Evolutionary conservation across 2,888 invertebrate species (phyloP), one percentile per base, ranked within the genome.

Genomic region (Dryococelus australis): DNA sequence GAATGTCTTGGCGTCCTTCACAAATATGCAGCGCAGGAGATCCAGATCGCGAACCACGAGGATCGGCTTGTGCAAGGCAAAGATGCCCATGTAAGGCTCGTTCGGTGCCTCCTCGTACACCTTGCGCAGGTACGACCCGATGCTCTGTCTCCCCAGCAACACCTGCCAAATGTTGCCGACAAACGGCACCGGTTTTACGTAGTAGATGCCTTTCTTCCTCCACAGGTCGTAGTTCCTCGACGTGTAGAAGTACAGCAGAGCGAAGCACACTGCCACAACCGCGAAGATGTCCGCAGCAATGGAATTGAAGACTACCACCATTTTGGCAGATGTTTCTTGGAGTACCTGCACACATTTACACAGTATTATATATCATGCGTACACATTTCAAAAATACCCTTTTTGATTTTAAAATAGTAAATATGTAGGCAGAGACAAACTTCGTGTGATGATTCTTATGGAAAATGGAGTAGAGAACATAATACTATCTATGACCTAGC

Each of bases 151-250:
- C 51, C 27, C 86, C 28, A 87, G 65, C n/a, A 87, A 53, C n/a
- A 87, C 65, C 12, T 86, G 81, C 81, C 65, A 81, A 27, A 88
- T 65, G 86, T 84, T 87, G 47, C 88, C 88, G 80, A 88, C 84
- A 13, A 88, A 81, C 0, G 87, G 86, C 9, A 51, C n/a, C n/a
- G 88, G 87, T 53, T 81, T 86, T 5, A 87, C 27, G 27, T 86
- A 86, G 43, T 80, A 47, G 6, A 88, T 43, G 5, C 85, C 85
- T 16, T 24, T 84, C 12, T 86, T 85, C 83, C 43, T 86, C 88
- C 87, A 88, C 78, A 79, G 51, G 26, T 87, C 85, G 86, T 87
- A 87, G 35, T 88, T 86, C 8, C 88, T 79, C 12, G 85, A 85
- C 26, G 78, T 78, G 51, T 86, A 88, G 26, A 88, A 51, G 85